Base-by-base conservation (phyloP, 2,888 invertebrate species). In the Calliopum simillimum region DNA sequence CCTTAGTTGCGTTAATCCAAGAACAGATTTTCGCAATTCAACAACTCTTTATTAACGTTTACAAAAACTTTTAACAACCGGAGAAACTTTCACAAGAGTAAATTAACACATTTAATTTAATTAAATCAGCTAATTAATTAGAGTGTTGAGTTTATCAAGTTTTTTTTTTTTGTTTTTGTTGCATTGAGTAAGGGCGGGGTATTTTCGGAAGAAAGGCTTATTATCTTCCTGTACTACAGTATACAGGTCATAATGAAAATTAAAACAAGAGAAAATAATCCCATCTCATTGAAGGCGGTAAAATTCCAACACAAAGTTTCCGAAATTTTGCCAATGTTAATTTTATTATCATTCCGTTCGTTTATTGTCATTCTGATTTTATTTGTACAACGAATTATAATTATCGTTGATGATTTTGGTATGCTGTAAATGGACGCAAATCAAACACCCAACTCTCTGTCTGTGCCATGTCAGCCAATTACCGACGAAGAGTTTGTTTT, bases 61-160 rank as follows among this genome's bases (percentile, higher is more conserved):
- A 21, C 46, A 43, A 53, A 64, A 43, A 33, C 33, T 33, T n/a
- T 62, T 16, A 55, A 23, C 46, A 14, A 43, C 11, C 13, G 41
- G 14, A 11, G 19, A 58, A 67, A 67, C 41, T 67, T 68, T 68
- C 47, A 13, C 62, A 21, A 73, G 69, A 75, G 70, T 76, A 74
- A 77, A 77, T 77, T 76, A 78, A 75, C 71, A 75, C 71, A 70
- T 62, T 74, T 69, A 69, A 70, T 69, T 76, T 75, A 73, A 75
- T 75, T 73, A 75, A 41, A 68, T 62, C 75, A 76, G 75, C 76
- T 76, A 77, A 77, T 77, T 77, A 76, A 77, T 78, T 76, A 73
- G 61, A 64, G 67, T 62, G 59, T 55, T 41, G 61, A 68, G 21
- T 70, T 68, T 64, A 66, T 68, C 16, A 71, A 53, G 8, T 33